A percentile compares a stretch with the other conserved stretches of the same genome.
These are phyloP conservation scores for Proctacanthus coquilletti DNA, from an alignment of 1,140 invertebrate species.

Conservation along the genomic window DNA sequence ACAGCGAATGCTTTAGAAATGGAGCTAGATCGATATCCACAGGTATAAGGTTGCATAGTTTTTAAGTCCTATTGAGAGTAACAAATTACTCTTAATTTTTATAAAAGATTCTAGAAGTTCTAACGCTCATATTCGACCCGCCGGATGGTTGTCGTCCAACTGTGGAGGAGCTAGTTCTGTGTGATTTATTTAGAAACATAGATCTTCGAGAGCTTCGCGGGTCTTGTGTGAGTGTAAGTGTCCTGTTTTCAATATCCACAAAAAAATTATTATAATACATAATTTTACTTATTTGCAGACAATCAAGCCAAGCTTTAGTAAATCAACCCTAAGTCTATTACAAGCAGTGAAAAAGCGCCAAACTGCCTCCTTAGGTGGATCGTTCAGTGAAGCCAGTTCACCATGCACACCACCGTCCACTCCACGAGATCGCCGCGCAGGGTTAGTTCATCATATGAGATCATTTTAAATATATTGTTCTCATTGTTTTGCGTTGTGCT, in stretches of 20 bases:
- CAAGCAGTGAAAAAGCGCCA: constrained; percentile 28
- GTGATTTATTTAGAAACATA: constrained; percentile 73
- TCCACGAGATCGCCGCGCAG: constrained; percentile 9
- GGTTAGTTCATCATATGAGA: constrained; percentile 3
- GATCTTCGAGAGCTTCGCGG: constrained; percentile 71
- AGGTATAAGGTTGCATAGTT: constrained; percentile 32
- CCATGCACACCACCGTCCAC: constrained; percentile 27
- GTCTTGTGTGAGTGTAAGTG: constrained; percentile 38
- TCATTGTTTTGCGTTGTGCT: not conserved
- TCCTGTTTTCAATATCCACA: not conserved
- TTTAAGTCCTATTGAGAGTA: too few species aligned
- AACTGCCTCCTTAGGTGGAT: constrained; percentile 25
- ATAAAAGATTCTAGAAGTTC: constrained; percentile 54
- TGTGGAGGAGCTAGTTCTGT: constrained; percentile 60
- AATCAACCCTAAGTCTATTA: constrained; percentile 25
- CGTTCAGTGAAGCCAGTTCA: constrained; percentile 24
- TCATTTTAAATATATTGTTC: not conserved
- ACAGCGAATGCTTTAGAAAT: constrained; percentile 49
- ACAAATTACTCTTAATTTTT: too few species aligned
- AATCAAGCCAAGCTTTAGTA: constrained; percentile 29
- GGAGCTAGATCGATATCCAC: constrained; percentile 58
- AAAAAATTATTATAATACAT: not conserved
- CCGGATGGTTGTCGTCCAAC: constrained; percentile 45
- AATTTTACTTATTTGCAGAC: constrained; percentile 13
- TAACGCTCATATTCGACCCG: constrained; percentile 65